phyloP scores from a whole-genome alignment of 2,888 invertebrate species.

The Dysmachus trigonus region DNA sequence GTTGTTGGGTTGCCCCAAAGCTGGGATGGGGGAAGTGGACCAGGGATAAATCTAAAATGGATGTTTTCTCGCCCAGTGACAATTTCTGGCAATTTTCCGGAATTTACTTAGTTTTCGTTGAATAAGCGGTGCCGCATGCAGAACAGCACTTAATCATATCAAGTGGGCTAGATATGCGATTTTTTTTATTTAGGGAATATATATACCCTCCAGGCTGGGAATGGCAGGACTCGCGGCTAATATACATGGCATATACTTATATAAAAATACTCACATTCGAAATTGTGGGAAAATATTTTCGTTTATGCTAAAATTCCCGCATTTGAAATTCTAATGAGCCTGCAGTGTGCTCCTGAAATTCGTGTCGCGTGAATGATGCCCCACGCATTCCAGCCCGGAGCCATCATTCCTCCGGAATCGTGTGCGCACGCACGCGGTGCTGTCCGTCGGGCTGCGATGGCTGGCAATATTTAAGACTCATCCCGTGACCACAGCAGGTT shows the following conservation, averaged over 20 bases:
- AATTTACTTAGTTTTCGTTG: background rate
- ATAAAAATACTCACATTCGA: background rate
- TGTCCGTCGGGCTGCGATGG: background rate
- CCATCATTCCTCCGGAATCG: background rate
- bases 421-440: background rate
- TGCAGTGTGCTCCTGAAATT: background rate
- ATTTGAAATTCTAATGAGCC: background rate
- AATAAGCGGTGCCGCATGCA: background rate
- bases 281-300: conserved; percentile 4
- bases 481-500: too few species aligned
- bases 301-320: background rate
- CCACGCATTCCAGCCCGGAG: background rate
- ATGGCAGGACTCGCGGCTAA: background rate
- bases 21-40: too few species aligned
- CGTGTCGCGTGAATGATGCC: conserved; percentile 15
- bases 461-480: too few species aligned
- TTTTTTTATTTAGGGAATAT: background rate
- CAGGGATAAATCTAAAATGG: background rate
- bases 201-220: background rate
- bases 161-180: background rate
- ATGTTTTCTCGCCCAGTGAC: background rate
- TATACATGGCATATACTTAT: too few species aligned
- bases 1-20: background rate
- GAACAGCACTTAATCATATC: background rate
- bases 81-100: background rate